Evolutionary conservation across 2,888 invertebrate species (phyloP), one percentile per base, ranked within the genome.

Genomic region (Pristionchus japonicus): DNA sequence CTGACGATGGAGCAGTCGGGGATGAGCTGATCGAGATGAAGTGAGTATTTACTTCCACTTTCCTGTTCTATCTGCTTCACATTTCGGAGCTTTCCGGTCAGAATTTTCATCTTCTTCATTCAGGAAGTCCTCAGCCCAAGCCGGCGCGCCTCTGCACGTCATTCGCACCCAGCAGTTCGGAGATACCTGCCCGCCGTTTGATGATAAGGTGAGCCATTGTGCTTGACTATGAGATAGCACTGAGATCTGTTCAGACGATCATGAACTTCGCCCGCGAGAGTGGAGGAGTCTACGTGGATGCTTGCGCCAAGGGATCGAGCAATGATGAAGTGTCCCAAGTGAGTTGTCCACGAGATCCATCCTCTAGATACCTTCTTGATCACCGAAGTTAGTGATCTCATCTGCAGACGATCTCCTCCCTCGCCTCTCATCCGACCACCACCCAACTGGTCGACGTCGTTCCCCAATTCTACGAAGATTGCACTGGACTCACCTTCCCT

Each of bases 371-470:
- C n/a, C n/a, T n/a, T n/a, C n/a, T n/a, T n/a, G n/a, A n/a, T n/a
- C n/a, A n/a, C n/a, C n/a, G n/a, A n/a, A n/a, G n/a, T n/a, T n/a
- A n/a, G n/a, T 1, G 31, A 70, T 57, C 43, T 11, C 11, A 9
- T 1, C 31, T 83, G 23, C 85, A 85, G 85, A 64, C 64, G 13
- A 61, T 85, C 40, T 37, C 64, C 15, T 15, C 61, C 17, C 61
- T 85, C 34, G 67, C 86, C 20, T 70, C 70, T 23, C 86, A 86
- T 49, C 57, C 47, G 9, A 47, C 49, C 20, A 70, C 43, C 34
- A 86, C 70, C n/a, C 86, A 86, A 70, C n/a, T 86, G 70, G 67
- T 70, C 37, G 70, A 86, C 27, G 86, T 64, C 70, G 13, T 70
- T 20, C 47, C 40, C 3, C 49, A 49, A 11, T 70, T 34, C 57